Evolutionary conservation across 2,113 vertebrate genomes (phyloP).

Genomic region (Halichoeres trimaculatus): DNA sequence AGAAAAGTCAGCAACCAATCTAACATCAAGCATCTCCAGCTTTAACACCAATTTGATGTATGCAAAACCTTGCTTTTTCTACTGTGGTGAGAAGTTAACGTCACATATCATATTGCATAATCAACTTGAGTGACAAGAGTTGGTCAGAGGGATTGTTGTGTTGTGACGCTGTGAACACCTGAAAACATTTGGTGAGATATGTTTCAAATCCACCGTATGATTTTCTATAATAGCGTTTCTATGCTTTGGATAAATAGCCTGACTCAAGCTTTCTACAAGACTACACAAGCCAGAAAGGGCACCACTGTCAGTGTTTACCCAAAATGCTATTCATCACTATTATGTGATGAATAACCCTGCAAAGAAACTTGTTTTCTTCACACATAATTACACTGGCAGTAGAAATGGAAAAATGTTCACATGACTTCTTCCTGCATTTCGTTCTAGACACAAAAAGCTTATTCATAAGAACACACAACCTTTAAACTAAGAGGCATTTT

Average conservation of each 20-base stretch:
- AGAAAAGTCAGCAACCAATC: neutral
- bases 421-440: neutral
- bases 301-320: slow-evolving; percentile 11
- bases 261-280: slow-evolving; percentile 1
- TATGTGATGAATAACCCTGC: neutral
- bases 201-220: neutral
- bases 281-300: slow-evolving; percentile 15
- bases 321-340: slow-evolving; percentile 10
- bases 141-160: neutral
- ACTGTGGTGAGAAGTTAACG: neutral
- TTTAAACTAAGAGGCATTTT: neutral
- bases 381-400: slow-evolving; percentile 1
- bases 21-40: neutral
- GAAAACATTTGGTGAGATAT: neutral
- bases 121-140: neutral
- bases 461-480: neutral
- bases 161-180: neutral
- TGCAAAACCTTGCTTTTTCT: neutral
- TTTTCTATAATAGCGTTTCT: neutral
- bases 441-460: neutral
- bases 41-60: neutral
- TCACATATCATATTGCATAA: neutral
- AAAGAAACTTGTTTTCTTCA: slow-evolving; percentile 1
- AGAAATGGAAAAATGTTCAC: slow-evolving; percentile 1
- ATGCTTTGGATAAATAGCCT: neutral